Evolutionary conservation across 2,888 invertebrate species (phyloP), one percentile per base, ranked within the genome.

Genomic region (Campaea margaritaria): DNA sequence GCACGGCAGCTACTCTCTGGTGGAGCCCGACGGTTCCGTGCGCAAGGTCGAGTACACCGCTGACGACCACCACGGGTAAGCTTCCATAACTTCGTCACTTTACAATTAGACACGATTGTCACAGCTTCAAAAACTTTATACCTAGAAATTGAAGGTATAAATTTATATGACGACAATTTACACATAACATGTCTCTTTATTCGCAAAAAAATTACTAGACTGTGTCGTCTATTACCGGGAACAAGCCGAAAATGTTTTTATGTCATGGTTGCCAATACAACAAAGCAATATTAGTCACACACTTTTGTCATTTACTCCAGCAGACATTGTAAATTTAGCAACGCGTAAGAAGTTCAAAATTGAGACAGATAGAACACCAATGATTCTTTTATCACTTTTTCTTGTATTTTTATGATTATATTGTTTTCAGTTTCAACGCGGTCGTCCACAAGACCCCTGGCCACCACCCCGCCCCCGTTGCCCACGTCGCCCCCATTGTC

Each of bases 41-140:
- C 93, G 94, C 82, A 94, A 93, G 74, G 94, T 94, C 69, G 93
- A 94, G 70, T 94, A 94, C 89, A 93, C 93, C 82, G 94, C 94
- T 74, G 94, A 94, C 65, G 93, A 94, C 82, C 93, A 94, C 84
- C 78, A 93, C 58, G 94, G 94, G 89, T 94, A 93, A 85, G 86
- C 34, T 62, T 39, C 28, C 9, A 36, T 14, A n/a, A 34, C 34
- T 36, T 41, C 36, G 7, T 10, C 8, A 54, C 12, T 48, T 36
- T 51, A 49, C 28, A 58, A 50, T 27, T 31, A 16, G 31, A 46
- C 14, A 45, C 31, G 38, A 50, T 41, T 48, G 21, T 48, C 34
- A 16, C 13, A 36, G 11, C 36, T 38, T 39, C 31, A 48, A 47
- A 52, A 46, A 34, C 9, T 41, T 49, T 48, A 59, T 38, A 47